Base-by-base conservation (phyloP, 1,140 invertebrate genomes). In the Teleogryllus occipitalis region DNA sequence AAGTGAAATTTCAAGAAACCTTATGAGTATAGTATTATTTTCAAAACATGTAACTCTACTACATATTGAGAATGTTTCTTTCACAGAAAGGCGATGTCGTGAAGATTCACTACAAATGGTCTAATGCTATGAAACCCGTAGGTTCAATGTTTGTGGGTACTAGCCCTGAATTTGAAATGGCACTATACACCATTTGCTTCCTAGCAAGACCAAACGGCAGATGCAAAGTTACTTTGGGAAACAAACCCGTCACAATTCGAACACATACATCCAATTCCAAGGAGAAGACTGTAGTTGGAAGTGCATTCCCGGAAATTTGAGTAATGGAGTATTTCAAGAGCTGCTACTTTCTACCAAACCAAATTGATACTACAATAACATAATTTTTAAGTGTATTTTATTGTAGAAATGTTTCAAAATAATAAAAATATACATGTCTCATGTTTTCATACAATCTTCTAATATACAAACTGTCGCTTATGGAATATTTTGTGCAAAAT, bases 131-230 rank as follows among this genome's bases (percentile, higher is more conserved):
- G 79, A 97, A 97, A 85, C 92, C 93, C 1, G 91, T 93, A 0
- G 92, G 92, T 46, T 90, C 91, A 5, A 89, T 97, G 86, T 96
- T 97, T 83, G 89, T 98, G 80, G 96, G 96, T 39, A 97, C 95
- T 6, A 96, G 95, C 80, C 97, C 96, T 0, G 96, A 98, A 87
- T 89, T 98, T 82, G 96, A 98, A 87, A 91, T 98, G 86, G 93
- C 96, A n/a, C 87, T 97, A 0, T 98, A 97, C 84, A 96, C 96
- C 0, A 89, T 96, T 12, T 97, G 95, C 83, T 96, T 93, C 84
- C 86, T 94, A 10, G 86, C 88, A 94, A 5, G 5, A 80, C 90
- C 91, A 1, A 91, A 94, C 81, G 86, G 88, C 80, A 87, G 90
- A 21, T 96, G 82, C 91, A 91, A 39, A 7, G 87, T 96, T 7